Evolutionary conservation across 2,113 vertebrate genomes (phyloP).

Genomic region (Coregonus clupeaformis): DNA sequence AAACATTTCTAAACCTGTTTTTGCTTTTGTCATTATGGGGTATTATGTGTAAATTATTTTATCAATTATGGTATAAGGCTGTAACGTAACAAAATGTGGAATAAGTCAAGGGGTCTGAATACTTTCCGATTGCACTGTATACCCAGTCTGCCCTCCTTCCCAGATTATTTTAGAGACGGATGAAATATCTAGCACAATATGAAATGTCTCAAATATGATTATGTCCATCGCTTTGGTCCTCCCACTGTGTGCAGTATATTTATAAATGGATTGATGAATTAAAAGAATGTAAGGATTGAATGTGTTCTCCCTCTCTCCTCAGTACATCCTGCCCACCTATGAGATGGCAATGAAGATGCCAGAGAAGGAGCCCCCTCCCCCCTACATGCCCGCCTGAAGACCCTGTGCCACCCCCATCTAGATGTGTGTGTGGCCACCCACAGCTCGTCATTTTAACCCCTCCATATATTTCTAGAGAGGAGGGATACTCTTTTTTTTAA

Average conservation of each 20-base stretch:
- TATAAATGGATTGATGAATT: background rate
- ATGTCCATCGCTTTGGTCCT: no score
- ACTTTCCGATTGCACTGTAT: no score
- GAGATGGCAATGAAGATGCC: conserved; percentile 99
- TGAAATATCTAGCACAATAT: no score
- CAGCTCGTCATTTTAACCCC: conserved; percentile 23
- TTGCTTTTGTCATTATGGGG: no score
- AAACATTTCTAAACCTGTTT: no score
- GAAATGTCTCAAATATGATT: no score
- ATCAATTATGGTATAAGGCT: no score
- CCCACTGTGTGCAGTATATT: background rate
- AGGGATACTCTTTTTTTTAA: conserved; percentile 1
- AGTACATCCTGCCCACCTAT: conserved; percentile 96
- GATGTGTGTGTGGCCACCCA: conserved; percentile 48
- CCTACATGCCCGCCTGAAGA: conserved; percentile 79
- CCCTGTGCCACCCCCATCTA: conserved; percentile 37
- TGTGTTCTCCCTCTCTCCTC: conserved; percentile 18
- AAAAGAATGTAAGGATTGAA: background rate
- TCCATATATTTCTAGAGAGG: conserved; percentile 28
- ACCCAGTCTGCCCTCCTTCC: no score
- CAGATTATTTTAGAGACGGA: no score
- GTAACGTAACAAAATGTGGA: no score
- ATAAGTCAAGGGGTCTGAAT: no score
- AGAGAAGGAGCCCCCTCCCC: conserved; percentile 89
- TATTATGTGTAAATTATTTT: no score